Evolutionary conservation across 2,888 invertebrate species (phyloP), one percentile per base, ranked within the genome.

Genomic region (Idaea biselata): DNA sequence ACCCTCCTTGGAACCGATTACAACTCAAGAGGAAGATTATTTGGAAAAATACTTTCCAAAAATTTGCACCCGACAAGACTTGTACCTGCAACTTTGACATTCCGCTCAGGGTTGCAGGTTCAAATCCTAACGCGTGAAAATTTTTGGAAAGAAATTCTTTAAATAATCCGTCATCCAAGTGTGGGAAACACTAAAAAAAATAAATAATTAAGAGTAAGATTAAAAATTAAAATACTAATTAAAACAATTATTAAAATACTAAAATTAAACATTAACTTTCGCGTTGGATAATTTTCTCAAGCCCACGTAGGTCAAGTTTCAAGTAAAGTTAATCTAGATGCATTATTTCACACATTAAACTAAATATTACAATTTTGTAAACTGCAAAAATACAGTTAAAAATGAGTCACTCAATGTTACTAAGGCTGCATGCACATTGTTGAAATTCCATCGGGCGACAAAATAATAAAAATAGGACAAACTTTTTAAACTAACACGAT

Each of bases 351-450:
- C 44, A 44, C 44, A 44, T 44, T 14, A 14, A 14, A 44, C 44
- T 57, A 61, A 60, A 66, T 32, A 18, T 6, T 32, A 60, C 61
- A 64, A 64, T 63, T 63, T 58, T 6, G 25, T 70, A 77, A 74
- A 73, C 74, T 76, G 76, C 75, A 76, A 74, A 80, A 76, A 74
- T 70, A 83, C 89, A 86, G 90, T 87, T 89, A 87, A 63, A 68
- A 63, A 76, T 87, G 84, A 86, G 81, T 85, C 85, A 87, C 81
- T 14, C 0, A 44, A 44, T 44, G 44, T 44, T 14, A 25, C 11
- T 44, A 44, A 44, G 11, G 44, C 11, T 44, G 44, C 14, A 1
- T 11, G 6, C 11, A 44, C 44, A 44, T 44, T 44, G 44, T 44
- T 8, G 8, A 14, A 14, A 8, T 44, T 8, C 7, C 8, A 14